Conservation (phyloP, 2,113 vertebrate species). For the Cyprinodon brontotheroides region DNA sequence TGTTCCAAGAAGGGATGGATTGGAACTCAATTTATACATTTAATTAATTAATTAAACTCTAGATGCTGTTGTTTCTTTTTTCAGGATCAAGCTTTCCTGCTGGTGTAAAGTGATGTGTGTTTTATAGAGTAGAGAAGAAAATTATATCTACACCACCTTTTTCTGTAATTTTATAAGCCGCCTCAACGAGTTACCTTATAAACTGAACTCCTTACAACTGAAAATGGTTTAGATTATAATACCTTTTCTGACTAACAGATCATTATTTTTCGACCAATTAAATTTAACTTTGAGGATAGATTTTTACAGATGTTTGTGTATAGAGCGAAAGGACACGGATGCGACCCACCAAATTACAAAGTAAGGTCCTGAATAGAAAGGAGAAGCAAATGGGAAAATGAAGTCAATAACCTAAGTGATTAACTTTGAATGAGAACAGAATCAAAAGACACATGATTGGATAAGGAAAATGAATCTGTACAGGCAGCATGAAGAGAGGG, state of each 20-base stretch:
- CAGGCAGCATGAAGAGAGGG: neutral
- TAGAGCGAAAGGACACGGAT: neutral
- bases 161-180: neutral
- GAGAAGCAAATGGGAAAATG: neutral
- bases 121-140: neutral
- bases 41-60: no score
- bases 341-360: constrained; percentile 5
- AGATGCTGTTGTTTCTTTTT: no score
- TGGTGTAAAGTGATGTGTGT: no score
- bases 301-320: neutral
- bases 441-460: neutral
- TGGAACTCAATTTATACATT: no score
- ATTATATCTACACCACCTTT: neutral
- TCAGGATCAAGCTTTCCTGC: no score
- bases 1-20: no score
- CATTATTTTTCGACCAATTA: neutral
- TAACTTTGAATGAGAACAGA: constrained; percentile 1
- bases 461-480: constrained; percentile 13
- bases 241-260: no score
- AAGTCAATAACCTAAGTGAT: constrained; percentile 2
- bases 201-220: neutral
- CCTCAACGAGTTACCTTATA: neutral
- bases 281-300: neutral
- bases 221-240: no score
- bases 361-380: constrained; percentile 13